These are phyloP conservation scores for Sphinx pinastri DNA, from an alignment of 2,888 invertebrate species.

Conservation along the genomic window DNA sequence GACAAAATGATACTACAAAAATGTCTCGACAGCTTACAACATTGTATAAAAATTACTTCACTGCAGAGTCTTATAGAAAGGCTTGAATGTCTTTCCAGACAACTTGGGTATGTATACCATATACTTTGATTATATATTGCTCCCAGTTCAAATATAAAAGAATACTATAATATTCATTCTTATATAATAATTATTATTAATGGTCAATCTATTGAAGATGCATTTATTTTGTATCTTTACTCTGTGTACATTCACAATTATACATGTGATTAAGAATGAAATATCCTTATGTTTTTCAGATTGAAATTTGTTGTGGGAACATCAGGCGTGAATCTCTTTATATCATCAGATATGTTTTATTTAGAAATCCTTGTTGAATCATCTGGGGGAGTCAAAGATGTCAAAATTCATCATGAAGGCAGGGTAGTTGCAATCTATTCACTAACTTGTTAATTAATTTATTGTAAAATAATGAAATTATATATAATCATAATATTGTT, in stretches of 20 bases:
- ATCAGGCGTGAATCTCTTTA: constrained; percentile 92
- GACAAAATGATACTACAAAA: constrained; percentile 94
- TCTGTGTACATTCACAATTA: no score
- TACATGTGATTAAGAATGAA: no score
- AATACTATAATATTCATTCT: no score
- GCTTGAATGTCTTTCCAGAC: constrained; percentile 94
- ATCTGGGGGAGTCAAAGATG: constrained; percentile 93
- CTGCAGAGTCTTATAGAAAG: constrained; percentile 96
- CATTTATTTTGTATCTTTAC: neutral
- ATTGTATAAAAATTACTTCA: constrained; percentile 96
- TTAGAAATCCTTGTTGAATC: constrained; percentile 94
- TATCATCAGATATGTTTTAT: constrained; percentile 98
- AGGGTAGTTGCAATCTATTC: constrained; percentile 74
- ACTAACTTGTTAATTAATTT: neutral
- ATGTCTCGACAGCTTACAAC: constrained; percentile 95
- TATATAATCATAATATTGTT: constrained; percentile 16
- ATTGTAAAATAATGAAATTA: neutral
- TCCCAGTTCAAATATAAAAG: no score
- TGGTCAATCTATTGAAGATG: neutral
- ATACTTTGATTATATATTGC: no score
- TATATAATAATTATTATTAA: constrained; percentile 1
- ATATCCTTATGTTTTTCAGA: constrained; percentile 70
- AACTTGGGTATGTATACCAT: constrained; percentile 87
- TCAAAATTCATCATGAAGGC: constrained; percentile 95
- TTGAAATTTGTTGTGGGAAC: constrained; percentile 94